These are phyloP conservation scores for Poecile atricapillus DNA, from an alignment of 2,113 vertebrate species.

Conservation along the genomic window DNA sequence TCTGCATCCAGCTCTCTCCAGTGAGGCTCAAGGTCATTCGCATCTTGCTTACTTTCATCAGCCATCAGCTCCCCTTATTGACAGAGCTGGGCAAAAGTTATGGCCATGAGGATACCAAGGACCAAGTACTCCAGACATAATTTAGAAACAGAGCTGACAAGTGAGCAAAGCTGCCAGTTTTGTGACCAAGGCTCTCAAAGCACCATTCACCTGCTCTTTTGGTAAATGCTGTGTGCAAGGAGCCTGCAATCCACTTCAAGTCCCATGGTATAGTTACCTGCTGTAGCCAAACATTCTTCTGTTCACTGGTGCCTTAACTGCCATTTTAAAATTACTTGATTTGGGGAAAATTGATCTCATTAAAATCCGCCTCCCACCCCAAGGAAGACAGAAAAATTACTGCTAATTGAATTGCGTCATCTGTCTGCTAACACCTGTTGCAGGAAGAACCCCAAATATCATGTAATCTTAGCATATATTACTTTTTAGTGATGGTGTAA, in stretches of 20 bases:
- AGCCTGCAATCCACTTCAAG: neutral
- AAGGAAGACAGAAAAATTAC: neutral
- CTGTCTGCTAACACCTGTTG: neutral
- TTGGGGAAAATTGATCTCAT: neutral
- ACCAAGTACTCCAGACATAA: neutral
- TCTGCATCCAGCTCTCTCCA: neutral
- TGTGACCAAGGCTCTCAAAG: neutral
- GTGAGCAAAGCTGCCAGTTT: neutral
- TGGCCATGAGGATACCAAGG: neutral
- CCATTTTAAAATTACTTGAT: neutral
- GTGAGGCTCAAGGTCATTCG: neutral
- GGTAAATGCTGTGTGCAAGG: neutral
- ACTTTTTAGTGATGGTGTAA: neutral
- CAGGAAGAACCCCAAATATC: neutral
- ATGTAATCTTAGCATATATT: neutral
- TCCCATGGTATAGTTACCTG: rapidly evolving
- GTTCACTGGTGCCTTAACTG: neutral
- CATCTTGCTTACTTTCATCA: neutral
- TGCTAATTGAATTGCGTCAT: neutral
- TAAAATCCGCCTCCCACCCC: neutral
- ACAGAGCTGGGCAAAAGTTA: neutral
- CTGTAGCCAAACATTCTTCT: neutral
- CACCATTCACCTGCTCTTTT: neutral
- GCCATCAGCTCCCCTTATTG: neutral
- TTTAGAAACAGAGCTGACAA: neutral